Evolutionary conservation across 2,888 invertebrate species (phyloP), one percentile per base, ranked within the genome.

Genomic region (Limenitis camilla): DNA sequence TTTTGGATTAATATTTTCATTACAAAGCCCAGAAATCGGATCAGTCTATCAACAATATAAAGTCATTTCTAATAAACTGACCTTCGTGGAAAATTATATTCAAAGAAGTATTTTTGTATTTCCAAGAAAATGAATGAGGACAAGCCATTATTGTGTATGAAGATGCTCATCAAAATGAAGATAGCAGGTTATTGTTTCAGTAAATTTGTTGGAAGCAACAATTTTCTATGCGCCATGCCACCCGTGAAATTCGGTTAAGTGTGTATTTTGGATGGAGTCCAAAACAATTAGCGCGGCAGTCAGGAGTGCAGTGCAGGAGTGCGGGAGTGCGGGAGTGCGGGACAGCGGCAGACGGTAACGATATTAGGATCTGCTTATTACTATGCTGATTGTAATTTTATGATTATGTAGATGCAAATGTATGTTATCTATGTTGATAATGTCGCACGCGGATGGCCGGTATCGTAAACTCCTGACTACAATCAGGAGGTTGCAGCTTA

Each of bases 181-280:
- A 19, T 19, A 19, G 48, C 10, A 40, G 19, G 45, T 58, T 58
- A 58, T 55, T 55, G 50, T 58, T 58, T 55, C 56, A 58, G 55
- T 61, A 62, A 64, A 61, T 63, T 60, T 52, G 56, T 59, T 60
- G 58, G 56, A 59, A 66, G 64, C 66, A 70, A 73, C 72, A 74
- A 71, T 74, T 72, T 71, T 68, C 70, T 74, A 74, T 76, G 74
- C 76, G 71, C 61, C 66, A 67, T 65, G 68, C 67, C 70, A 71
- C 72, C 69, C 75, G 69, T 73, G 77, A 78, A 82, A 81, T 79
- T 81, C 74, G 69, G 72, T 76, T 81, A 79, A 83, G 81, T 79
- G 79, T 78, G 78, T 81, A 79, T 81, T 78, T 84, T 86, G 86
- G 86, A 84, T 72, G 64, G 74, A 64, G 68, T 81, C 86, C 86